phyloP scores from a whole-genome alignment of 2,888 invertebrate species.

The Himalopsyche japonica region DNA sequence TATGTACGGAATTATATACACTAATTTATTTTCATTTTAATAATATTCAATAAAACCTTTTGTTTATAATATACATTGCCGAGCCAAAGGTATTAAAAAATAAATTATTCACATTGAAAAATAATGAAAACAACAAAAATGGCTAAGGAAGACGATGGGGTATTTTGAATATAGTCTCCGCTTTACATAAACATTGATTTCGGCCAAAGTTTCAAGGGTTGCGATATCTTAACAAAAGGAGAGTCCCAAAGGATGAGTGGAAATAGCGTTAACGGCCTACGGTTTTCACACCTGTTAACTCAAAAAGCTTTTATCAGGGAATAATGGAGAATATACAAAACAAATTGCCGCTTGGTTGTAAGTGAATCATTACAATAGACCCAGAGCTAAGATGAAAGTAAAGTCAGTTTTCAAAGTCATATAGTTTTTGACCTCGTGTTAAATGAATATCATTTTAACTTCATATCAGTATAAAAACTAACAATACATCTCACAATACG shows the following conservation, averaged over 20 bases:
- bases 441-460: neutral
- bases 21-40: too few relatives aligned
- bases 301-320: constrained; percentile 26
- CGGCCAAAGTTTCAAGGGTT: neutral
- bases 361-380: neutral
- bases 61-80: too few relatives aligned
- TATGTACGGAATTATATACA: too few relatives aligned
- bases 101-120: too few relatives aligned
- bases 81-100: too few relatives aligned
- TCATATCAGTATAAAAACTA: too few relatives aligned
- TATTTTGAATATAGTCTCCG: neutral
- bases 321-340: neutral
- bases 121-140: too few relatives aligned
- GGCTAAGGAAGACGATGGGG: too few relatives aligned
- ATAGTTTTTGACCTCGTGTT: neutral
- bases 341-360: neutral
- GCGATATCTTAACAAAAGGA: neutral
- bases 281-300: constrained; percentile 25
- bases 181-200: neutral
- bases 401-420: neutral
- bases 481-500: too few relatives aligned
- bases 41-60: too few relatives aligned
- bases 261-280: constrained; percentile 20
- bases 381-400: neutral
- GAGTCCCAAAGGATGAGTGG: neutral